A percentile compares a stretch with the other conserved stretches of the same genome.
Evolutionary conservation across 2,113 vertebrate species (phyloP).

Genomic region (Hydrochoerus hydrochaeris): DNA sequence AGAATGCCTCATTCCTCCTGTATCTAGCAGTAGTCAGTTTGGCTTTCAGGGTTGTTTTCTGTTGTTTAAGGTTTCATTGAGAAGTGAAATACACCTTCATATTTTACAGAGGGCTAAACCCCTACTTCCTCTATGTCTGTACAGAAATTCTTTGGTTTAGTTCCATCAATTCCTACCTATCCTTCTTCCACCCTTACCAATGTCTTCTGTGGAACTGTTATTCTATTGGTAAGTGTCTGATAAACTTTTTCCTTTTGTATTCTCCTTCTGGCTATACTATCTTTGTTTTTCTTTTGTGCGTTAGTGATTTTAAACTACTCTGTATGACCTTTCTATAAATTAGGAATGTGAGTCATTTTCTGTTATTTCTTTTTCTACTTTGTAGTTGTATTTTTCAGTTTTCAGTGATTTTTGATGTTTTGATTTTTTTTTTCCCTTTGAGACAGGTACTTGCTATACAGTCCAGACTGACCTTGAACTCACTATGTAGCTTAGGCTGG

Average conservation of each 20-base stretch:
- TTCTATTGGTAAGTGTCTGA: neutral
- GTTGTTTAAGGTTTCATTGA: slow-evolving; percentile 48
- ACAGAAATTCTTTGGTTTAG: neutral
- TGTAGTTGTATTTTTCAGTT: slow-evolving; percentile 5
- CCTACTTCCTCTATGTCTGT: neutral
- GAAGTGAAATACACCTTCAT: neutral
- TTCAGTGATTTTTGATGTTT: slow-evolving; percentile 37
- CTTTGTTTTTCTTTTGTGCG: slow-evolving; percentile 42
- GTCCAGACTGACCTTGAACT: neutral
- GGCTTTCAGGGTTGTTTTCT: neutral
- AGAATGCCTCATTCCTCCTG: neutral
- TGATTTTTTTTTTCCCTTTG: neutral
- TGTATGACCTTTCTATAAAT: slow-evolving; percentile 22
- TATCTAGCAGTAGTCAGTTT: neutral
- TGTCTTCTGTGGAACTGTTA: slow-evolving; percentile 35
- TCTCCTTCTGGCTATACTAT: neutral
- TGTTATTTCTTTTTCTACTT: slow-evolving; percentile 1
- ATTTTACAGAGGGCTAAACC: neutral
- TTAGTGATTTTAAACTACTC: slow-evolving; percentile 41
- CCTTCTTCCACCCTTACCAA: neutral
- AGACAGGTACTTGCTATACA: neutral
- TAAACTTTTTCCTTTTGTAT: neutral
- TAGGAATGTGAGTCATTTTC: slow-evolving; percentile 19
- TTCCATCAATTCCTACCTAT: slow-evolving; percentile 26
- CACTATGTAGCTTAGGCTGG: too few relatives aligned